Evolutionary conservation across 2,113 vertebrate genomes (phyloP), one percentile per base, ranked within the genome.

Genomic region (Oriolus oriolus): DNA sequence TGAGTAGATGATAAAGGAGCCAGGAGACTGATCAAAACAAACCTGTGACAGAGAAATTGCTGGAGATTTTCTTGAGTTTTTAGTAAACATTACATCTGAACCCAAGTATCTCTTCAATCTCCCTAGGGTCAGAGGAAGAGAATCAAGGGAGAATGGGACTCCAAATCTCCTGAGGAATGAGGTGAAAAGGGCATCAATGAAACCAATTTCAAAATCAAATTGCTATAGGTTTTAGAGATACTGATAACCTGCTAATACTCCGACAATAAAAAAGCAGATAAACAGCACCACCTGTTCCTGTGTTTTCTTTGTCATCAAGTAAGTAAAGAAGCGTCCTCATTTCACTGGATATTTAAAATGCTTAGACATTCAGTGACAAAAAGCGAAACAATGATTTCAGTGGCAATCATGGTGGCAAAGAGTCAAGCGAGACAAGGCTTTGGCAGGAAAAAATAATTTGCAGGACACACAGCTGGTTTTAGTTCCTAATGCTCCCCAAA

Each of bases 141-240:
- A 96, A 93, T 95, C 89, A 93, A 68, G 87, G 61, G 50, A 94
- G 83, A 95, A 90, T 65, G 41, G 89, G 73, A 94, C 84, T 93
- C 76, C 75, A 96, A 64, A 93, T 88, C 89, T 91, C 91, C 78
- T 84, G 61, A 95, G 73, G 95, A 96, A 95, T 90, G 84, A 96
- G 87, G 77, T 92, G 91, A 91, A 95, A 94, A 95, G 80, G 79
- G 49, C 66, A 94, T 79, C 84, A 94, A 66, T 78, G 92, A 95
- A 95, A 96, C 78, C 88, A 88, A 44, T 94, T 95, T 96, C 54
- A 89, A 94, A 96, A 95, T 93, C 75, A 93, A 95, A 95, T 95
- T 94, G 81, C 78, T 74, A 4, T 30, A 88, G 42, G 18, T 3
- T 26, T 96, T 92, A 86, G 88, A 94, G 78, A 53, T 94, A 68